These are phyloP conservation scores for Gadus macrocephalus DNA, from an alignment of 2,113 vertebrate species.

Conservation along the genomic window DNA sequence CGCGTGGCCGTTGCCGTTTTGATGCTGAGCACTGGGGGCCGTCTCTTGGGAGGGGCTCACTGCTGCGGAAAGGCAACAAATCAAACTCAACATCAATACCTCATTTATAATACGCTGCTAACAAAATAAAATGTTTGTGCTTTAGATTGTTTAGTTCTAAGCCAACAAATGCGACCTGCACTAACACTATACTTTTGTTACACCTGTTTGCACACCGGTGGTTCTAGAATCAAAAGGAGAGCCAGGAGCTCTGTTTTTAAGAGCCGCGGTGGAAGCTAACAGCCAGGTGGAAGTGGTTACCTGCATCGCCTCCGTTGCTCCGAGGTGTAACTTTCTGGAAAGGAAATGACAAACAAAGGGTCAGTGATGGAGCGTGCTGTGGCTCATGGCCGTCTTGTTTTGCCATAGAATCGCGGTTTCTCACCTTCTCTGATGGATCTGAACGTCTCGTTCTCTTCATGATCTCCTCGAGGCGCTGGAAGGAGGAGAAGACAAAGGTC, in stretches of 20 bases:
- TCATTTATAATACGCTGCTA: too few relatives aligned
- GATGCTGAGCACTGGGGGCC: constrained; percentile 27
- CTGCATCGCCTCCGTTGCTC: constrained; percentile 83
- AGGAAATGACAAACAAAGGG: constrained; percentile 7
- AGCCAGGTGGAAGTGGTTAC: constrained; percentile 53
- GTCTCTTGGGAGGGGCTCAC: constrained; percentile 35
- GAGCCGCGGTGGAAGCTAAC: too few relatives aligned
- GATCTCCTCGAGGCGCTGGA: constrained; percentile 93
- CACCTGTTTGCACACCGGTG: too few relatives aligned
- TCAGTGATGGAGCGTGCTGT: constrained; percentile 9
- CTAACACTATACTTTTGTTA: too few relatives aligned
- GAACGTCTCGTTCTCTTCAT: constrained; percentile 94
- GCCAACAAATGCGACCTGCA: background rate
- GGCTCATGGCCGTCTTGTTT: background rate
- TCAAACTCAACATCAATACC: too few relatives aligned
- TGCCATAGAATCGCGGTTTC: background rate
- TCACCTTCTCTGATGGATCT: constrained; percentile 84
- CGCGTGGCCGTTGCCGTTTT: constrained; percentile 42
- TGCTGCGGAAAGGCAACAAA: constrained; percentile 14
- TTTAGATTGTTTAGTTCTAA: background rate
- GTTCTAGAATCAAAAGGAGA: too few relatives aligned
- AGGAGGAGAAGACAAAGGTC: constrained; percentile 16
- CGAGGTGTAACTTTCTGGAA: constrained; percentile 78
- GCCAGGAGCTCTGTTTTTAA: too few relatives aligned
- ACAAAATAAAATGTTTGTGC: too few relatives aligned